These are phyloP conservation scores for Labeo rohita DNA, from an alignment of 2,113 vertebrate genomes.

Conservation along the genomic window DNA sequence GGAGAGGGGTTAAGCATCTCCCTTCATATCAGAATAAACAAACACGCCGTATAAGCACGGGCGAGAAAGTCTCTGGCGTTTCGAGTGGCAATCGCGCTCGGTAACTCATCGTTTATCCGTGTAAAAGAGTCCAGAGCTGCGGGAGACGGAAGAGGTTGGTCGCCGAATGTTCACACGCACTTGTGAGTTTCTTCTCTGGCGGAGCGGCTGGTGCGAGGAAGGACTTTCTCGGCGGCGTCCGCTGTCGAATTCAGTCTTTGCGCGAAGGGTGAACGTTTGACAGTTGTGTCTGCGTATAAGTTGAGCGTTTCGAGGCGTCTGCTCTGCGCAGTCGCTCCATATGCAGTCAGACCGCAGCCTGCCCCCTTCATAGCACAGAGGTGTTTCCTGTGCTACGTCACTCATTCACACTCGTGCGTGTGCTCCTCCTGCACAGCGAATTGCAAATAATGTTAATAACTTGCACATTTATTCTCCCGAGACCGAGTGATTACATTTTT, in stretches of 20 bases:
- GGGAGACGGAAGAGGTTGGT: slow-evolving; percentile 73
- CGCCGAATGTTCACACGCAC: slow-evolving; percentile 51
- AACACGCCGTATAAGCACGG: background rate
- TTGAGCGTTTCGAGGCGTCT: slow-evolving; percentile 32
- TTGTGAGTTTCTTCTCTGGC: slow-evolving; percentile 32
- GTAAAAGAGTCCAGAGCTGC: slow-evolving; percentile 38
- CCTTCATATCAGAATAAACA: background rate
- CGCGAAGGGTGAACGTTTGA: background rate
- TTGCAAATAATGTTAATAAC: background rate
- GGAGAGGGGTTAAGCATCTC: slow-evolving; percentile 12
- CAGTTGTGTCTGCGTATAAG: background rate
- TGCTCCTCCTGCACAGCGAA: background rate
- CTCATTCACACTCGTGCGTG: slow-evolving; percentile 45
- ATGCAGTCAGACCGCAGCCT: background rate
- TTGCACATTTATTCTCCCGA: background rate
- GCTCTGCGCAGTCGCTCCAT: slow-evolving; percentile 5
- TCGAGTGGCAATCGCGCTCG: background rate
- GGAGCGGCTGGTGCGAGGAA: background rate
- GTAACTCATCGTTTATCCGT: slow-evolving; percentile 27
- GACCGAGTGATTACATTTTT: no score
- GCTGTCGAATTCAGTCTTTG: background rate
- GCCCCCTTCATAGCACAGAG: slow-evolving; percentile 27
- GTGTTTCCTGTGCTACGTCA: slow-evolving; percentile 58
- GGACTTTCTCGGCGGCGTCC: background rate
- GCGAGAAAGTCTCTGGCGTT: background rate